Conservation (phyloP, 2,888 invertebrate species). For the Protodeltote pygarga region DNA sequence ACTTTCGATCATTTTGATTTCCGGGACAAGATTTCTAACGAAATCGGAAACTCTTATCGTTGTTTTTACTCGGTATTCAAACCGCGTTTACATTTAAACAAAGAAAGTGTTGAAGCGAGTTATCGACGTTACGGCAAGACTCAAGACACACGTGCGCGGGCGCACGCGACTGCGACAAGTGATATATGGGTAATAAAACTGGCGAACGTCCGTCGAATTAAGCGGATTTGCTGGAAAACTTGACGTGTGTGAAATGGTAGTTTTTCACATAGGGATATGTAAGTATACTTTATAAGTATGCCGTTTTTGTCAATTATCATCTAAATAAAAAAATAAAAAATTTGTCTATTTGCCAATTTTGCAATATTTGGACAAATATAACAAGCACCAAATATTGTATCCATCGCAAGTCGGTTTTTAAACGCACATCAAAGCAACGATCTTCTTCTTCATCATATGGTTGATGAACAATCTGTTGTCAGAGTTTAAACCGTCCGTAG, state of each 20-base stretch:
- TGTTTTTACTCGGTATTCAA: slow-evolving; percentile 29
- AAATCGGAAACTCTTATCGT: slow-evolving; percentile 10
- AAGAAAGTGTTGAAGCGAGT: slow-evolving; percentile 64
- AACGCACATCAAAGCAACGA: too few relatives aligned
- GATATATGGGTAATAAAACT: slow-evolving; percentile 37
- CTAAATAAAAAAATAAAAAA: too few relatives aligned
- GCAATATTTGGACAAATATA: too few relatives aligned
- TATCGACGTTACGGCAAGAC: slow-evolving; percentile 47
- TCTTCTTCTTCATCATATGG: too few relatives aligned
- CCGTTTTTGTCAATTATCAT: too few relatives aligned
- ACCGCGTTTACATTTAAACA: slow-evolving; percentile 55
- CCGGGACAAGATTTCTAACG: slow-evolving; percentile 11
- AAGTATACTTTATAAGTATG: too few relatives aligned
- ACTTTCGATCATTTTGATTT: slow-evolving; percentile 6
- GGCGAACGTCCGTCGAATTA: not conserved
- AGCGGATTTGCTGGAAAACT: slow-evolving; percentile 2
- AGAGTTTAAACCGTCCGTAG: too few relatives aligned
- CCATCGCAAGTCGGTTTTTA: too few relatives aligned
- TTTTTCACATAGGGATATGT: not conserved
- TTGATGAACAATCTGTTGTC: too few relatives aligned
- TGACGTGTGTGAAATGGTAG: not conserved
- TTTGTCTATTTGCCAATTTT: too few relatives aligned
- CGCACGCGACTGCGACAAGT: slow-evolving; percentile 48
- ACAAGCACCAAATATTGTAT: too few relatives aligned
- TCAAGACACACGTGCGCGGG: slow-evolving; percentile 56